phyloP scores from a whole-genome alignment of 2,113 vertebrate genomes.

The Brachypodius melanocephalos region DNA sequence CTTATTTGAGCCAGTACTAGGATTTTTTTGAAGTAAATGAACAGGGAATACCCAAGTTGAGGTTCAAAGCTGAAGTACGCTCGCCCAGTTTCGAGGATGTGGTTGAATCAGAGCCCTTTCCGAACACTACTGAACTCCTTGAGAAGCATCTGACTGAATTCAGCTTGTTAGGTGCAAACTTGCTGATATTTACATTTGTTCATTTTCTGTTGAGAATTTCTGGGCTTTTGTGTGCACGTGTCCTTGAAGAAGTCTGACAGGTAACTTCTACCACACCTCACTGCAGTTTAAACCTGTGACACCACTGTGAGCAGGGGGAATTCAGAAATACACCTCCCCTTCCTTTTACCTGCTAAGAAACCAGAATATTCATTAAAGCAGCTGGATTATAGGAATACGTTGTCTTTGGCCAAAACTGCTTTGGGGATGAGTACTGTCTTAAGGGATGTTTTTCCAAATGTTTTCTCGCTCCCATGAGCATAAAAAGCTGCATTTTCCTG shows the following conservation, averaged over 20 bases:
- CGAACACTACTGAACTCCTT: background rate
- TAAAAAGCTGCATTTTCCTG: background rate
- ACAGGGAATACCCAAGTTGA: background rate
- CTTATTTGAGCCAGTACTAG: slow-evolving; percentile 15
- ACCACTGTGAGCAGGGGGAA: background rate
- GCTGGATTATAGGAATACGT: background rate
- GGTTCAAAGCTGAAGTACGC: background rate
- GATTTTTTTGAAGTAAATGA: slow-evolving; percentile 2
- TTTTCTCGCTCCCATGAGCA: background rate
- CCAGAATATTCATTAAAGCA: background rate
- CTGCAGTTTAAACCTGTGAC: background rate
- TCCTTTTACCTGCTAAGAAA: background rate
- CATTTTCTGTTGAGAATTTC: background rate
- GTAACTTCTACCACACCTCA: background rate
- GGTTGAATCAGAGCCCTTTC: background rate
- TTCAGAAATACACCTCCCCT: background rate
- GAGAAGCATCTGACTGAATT: background rate
- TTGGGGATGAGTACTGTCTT: background rate
- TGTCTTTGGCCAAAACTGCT: background rate
- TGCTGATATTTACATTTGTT: background rate
- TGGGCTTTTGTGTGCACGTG: background rate
- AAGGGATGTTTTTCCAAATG: background rate
- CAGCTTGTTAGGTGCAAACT: background rate
- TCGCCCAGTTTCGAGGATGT: background rate
- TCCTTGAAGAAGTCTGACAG: background rate